A percentile compares a stretch with the other conserved stretches of the same genome.
Conservation (phyloP, 2,797 vertebrate genomes). For the Spea hammondii region DNA sequence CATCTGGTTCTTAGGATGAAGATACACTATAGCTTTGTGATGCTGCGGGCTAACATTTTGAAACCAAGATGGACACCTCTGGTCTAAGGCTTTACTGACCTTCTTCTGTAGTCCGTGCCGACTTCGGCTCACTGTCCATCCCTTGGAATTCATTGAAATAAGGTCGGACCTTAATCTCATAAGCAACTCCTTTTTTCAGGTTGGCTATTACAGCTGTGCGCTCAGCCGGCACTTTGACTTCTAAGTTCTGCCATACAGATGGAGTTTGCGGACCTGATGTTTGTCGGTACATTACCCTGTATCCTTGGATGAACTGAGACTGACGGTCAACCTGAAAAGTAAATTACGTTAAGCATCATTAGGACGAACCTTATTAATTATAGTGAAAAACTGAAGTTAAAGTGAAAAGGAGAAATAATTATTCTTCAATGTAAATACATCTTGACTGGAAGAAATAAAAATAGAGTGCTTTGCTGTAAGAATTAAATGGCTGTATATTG, state of each 20-base stretch:
- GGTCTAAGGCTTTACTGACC: constrained; percentile 67
- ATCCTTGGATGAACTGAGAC: constrained; percentile 97
- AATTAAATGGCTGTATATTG: too few species aligned
- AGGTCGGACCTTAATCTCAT: constrained; percentile 94
- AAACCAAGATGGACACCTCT: too few species aligned
- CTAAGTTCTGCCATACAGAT: constrained; percentile 84
- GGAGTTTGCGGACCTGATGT: constrained; percentile 82
- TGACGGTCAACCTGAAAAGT: constrained; percentile 87
- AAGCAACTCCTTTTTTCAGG: constrained; percentile 91
- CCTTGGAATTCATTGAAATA: constrained; percentile 99
- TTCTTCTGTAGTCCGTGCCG: constrained; percentile 90
- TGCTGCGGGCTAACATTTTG: neutral
- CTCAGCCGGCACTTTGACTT: constrained; percentile 90
- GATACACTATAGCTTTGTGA: neutral
- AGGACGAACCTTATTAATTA: neutral
- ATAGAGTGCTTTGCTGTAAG: too few species aligned
- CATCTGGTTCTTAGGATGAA: too few species aligned
- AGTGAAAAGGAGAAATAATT: too few species aligned
- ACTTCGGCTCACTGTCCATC: constrained; percentile 95
- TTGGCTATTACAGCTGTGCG: constrained; percentile 80
- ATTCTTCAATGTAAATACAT: too few species aligned
- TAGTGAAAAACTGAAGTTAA: too few species aligned
- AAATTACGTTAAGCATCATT: constrained; percentile 5
- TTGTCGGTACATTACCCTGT: constrained; percentile 90
- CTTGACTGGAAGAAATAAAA: too few species aligned